Evolutionary conservation across 2,888 invertebrate genomes (phyloP), one percentile per base, ranked within the genome.

Genomic region (Taphrorychus bicolor): DNA sequence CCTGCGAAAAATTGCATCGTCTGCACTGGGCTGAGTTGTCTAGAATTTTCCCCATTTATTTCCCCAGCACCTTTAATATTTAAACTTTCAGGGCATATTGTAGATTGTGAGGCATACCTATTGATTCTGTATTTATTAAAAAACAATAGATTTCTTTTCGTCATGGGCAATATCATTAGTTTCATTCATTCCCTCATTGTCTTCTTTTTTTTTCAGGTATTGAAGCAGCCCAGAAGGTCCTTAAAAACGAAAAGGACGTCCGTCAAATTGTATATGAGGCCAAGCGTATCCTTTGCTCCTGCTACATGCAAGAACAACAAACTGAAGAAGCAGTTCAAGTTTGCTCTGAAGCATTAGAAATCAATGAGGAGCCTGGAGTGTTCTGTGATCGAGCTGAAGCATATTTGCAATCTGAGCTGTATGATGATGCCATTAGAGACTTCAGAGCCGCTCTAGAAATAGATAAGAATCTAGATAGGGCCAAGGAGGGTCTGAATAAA

Each of bases 361-460:
- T 93, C 69, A 88, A 86, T 75, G 87, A 89, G 32, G 93, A 95
- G 78, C 87, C 92, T 14, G 87, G 89, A 66, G 84, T 93, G 62
- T 87, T 93, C 72, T 97, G 97, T 83, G 95, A 97, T 83, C 88
- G 93, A 72, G 99, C 92, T 0, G 98, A 99, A 76, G 95, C 97
- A 5, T 91, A 96, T 80, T 83, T 98, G 32, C 88, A 77, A 3
- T 89, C 92, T 14, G 98, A 98, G 80, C 88, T 95, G 88, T 98
- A 88, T 81, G 95, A 97, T 75, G 95, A 97, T 84, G 98, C 98
- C 49, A 91, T 95, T 77, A 87, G 88, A 71, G 91, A 97, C 77
- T 98, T 86, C 83, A 92, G 94, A 76, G 88, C 91, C 61, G 98
- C 98, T 0, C 80, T 94, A 67, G 92, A 94, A 74, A 83, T 94